phyloP scores from a whole-genome alignment of 2,113 vertebrate genomes.

The Astur gentilis region DNA sequence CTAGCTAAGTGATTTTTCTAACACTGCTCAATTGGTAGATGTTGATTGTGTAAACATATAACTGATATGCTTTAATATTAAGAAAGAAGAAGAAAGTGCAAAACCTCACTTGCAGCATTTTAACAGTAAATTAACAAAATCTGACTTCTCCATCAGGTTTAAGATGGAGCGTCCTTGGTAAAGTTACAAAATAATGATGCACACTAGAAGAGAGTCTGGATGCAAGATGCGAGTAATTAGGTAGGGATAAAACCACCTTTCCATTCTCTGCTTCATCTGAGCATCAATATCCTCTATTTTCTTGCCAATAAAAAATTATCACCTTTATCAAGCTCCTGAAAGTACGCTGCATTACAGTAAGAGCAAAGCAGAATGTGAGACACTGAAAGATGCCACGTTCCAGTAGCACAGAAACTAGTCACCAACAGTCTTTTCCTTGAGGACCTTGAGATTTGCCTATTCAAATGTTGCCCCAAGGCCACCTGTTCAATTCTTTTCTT shows the following conservation, averaged over 20 bases:
- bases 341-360: neutral
- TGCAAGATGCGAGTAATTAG: neutral
- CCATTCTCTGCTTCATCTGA: neutral
- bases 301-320: neutral
- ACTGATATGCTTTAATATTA: neutral
- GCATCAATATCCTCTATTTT: neutral
- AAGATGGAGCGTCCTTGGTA: neutral
- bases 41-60: neutral
- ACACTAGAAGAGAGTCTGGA: neutral
- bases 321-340: neutral
- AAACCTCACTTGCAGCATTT: neutral
- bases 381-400: neutral
- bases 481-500: neutral
- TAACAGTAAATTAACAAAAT: neutral
- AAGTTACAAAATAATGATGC: neutral
- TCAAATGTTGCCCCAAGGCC: neutral
- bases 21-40: neutral
- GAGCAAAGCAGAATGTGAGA: neutral
- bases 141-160: neutral
- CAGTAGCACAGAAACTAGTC: neutral
- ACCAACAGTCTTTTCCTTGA: neutral
- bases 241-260: neutral
- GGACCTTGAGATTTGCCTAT: neutral
- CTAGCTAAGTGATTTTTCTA: neutral
- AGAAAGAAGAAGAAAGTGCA: neutral